phyloP scores from a whole-genome alignment of 2,888 invertebrate genomes.

The Synanthedon vespiformis region DNA sequence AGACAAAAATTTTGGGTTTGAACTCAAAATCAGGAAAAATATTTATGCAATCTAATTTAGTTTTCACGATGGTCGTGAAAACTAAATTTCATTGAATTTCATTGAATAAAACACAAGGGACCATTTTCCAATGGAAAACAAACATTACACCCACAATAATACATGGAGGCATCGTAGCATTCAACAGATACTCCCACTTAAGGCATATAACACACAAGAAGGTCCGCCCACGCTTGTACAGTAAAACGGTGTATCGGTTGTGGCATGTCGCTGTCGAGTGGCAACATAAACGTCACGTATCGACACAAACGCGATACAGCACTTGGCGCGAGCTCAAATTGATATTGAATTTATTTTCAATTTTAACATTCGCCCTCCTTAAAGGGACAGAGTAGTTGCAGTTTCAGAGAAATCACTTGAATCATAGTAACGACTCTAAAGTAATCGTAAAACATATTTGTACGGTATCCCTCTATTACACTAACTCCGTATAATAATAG shows the following conservation, averaged over 20 bases:
- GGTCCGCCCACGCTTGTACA: neutral
- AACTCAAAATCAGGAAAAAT: no score
- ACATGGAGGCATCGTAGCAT: neutral
- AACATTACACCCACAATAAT: no score
- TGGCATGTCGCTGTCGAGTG: slow-evolving; percentile 41
- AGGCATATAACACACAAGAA: neutral
- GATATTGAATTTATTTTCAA: slow-evolving; percentile 71
- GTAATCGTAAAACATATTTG: no score
- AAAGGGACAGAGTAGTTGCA: slow-evolving; percentile 28
- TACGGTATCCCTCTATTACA: no score
- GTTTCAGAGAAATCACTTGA: neutral
- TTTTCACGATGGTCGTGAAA: no score
- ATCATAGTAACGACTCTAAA: no score
- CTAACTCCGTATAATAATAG: no score
- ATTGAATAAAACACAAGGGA: no score
- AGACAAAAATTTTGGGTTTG: no score
- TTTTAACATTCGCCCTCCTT: slow-evolving; percentile 67
- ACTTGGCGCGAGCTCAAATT: slow-evolving; percentile 69
- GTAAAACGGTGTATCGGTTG: slow-evolving; percentile 3
- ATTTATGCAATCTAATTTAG: no score
- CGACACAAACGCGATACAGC: slow-evolving; percentile 50
- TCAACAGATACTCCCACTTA: neutral
- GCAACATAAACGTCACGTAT: slow-evolving; percentile 54
- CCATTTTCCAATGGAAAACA: no score
- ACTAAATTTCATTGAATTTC: no score